phyloP scores from a whole-genome alignment of 2,888 invertebrate species.

The Hololepta plana region DNA sequence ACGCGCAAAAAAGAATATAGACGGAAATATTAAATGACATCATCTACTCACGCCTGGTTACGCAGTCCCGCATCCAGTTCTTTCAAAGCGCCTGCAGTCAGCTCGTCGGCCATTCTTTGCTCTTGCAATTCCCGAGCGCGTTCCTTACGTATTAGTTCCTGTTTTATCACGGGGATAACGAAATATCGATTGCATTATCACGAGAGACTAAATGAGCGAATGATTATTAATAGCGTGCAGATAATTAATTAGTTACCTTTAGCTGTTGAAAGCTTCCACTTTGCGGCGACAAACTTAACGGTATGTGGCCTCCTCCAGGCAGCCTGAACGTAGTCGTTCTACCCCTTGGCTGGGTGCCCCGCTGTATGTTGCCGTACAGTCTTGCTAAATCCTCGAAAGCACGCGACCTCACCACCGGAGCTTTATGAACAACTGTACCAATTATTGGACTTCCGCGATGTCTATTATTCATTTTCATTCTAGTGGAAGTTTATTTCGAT shows the following conservation, averaged over 20 bases:
- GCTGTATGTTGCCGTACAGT: slow-evolving; percentile 30
- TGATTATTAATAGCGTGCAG: no score
- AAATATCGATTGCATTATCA: no score
- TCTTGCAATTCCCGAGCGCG: slow-evolving; percentile 57
- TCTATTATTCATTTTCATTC: slow-evolving; percentile 24
- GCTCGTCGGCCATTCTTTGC: slow-evolving; percentile 55
- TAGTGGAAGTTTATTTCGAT: slow-evolving; percentile 11
- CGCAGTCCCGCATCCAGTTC: slow-evolving; percentile 29
- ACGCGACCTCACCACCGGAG: slow-evolving; percentile 34
- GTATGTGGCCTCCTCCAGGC: slow-evolving; percentile 22
- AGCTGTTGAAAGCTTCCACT: slow-evolving; percentile 49
- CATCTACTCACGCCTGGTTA: slow-evolving; percentile 11
- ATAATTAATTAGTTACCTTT: slow-evolving; percentile 37
- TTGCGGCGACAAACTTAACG: slow-evolving; percentile 34
- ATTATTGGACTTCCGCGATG: slow-evolving; percentile 40
- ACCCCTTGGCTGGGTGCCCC: slow-evolving; percentile 16
- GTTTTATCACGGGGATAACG: no score
- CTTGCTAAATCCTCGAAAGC: slow-evolving; percentile 34
- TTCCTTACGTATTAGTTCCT: slow-evolving; percentile 58
- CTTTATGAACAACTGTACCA: slow-evolving; percentile 53
- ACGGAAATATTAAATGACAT: background rate
- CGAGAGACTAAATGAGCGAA: no score
- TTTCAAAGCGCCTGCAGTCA: slow-evolving; percentile 44
- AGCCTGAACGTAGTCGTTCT: slow-evolving; percentile 23
- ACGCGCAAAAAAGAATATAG: slow-evolving; percentile 8